These are phyloP conservation scores for Pogonomyrmex californicus DNA, from an alignment of 1,140 invertebrate genomes.

Conservation along the genomic window DNA sequence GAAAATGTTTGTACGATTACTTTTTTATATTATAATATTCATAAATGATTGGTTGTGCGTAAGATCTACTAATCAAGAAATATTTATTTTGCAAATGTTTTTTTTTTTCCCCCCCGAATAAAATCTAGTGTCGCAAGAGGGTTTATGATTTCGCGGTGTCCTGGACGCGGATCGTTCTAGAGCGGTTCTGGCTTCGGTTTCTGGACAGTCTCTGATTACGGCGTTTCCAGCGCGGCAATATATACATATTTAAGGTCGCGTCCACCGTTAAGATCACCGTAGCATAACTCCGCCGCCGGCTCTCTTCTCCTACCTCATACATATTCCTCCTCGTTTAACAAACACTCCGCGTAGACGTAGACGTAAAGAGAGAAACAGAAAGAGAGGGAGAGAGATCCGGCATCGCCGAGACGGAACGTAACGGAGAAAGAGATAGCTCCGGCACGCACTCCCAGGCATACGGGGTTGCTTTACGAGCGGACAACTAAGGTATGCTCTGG, in stretches of 20 bases:
- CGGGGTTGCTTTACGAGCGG: constrained; percentile 86
- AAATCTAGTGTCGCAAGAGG: background rate
- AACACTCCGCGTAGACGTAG: constrained; percentile 69
- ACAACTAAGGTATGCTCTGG: constrained; percentile 86
- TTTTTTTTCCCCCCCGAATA: background rate
- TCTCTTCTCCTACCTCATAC: constrained; percentile 83
- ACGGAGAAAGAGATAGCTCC: constrained; percentile 73
- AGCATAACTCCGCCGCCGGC: constrained; percentile 79
- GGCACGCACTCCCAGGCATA: constrained; percentile 85
- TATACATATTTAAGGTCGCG: constrained; percentile 79
- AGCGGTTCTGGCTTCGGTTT: background rate
- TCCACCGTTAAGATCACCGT: constrained; percentile 83
- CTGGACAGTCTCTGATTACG: constrained; percentile 43
- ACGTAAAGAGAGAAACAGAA: constrained; percentile 60
- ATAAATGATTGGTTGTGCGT: background rate
- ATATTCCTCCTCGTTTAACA: constrained; percentile 83
- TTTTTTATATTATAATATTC: background rate
- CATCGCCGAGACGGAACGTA: constrained; percentile 48
- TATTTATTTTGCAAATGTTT: background rate
- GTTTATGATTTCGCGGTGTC: background rate
- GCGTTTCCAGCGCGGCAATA: constrained; percentile 39
- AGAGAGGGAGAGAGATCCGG: constrained; percentile 59
- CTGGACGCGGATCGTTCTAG: background rate
- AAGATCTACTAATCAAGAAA: background rate
- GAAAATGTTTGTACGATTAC: background rate